Base-by-base conservation (phyloP, 2,797 vertebrate genomes). In the Hephaestus fuliginosus region DNA sequence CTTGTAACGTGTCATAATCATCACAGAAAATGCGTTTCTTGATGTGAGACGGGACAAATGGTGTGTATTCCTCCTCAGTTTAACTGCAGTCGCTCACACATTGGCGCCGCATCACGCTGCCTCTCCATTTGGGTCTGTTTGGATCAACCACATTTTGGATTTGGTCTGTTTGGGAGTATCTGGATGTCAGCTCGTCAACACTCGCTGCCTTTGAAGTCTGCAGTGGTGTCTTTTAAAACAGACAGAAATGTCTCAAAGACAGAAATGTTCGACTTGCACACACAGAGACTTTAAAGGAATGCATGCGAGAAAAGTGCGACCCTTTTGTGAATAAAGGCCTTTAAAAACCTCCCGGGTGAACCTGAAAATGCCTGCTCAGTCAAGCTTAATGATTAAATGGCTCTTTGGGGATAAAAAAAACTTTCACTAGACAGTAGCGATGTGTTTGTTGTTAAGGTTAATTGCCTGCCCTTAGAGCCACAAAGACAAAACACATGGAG, bases 401-500 rank as follows among this genome's bases (percentile, higher is more conserved):
- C 44, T 43, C 18, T 70, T 43, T 22, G 52, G 58, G 44, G 13
- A 15, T 28, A 25, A 39, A 20, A 39, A 20, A 69, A 20, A 57
- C 10, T 33, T 43, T 44, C 15, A 4, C 1, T 11, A 62, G 46
- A 56, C 28, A 30, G 56, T 20, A 49, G 44, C 0, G 3, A 4
- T 25, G 1, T 0, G 13, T 11, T 65, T 70, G 41, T 63, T 65
- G 25, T 64, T 57, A 1, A 20, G 33, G 33, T 57, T 51, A 44
- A 69, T n/a, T 60, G 12, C 5, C 9, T 28, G 33, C 30, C 17
- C 48, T 33, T 48, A 3, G 17, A 65, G 52, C 13, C 5, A 36
- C 53, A 71, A 33, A 68, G 52, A 60, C 62, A 60, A 61, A 69
- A 67, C 53, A 44, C 51, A n/a, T 48, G 20, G 48, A 51, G 12